Evolutionary conservation across 2,113 vertebrate species (phyloP).

Genomic region (Onychorhynchus coronatus): DNA sequence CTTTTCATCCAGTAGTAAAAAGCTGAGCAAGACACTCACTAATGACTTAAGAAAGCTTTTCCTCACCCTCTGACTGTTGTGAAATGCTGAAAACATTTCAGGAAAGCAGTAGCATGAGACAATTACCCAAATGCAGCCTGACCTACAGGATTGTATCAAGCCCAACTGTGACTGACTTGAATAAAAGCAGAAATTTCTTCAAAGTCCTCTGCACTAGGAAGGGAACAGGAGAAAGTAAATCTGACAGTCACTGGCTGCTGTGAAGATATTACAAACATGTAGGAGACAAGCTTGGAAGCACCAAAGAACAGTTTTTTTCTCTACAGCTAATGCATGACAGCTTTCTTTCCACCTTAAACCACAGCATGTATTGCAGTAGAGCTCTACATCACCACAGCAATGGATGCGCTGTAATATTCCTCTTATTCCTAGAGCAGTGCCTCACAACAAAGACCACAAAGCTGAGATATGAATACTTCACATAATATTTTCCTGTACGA

Average conservation of each 20-base stretch:
- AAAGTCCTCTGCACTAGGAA: neutral
- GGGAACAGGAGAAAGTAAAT: neutral
- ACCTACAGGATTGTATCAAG: neutral
- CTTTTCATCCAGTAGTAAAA: neutral
- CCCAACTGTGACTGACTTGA: neutral
- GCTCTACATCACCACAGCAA: neutral
- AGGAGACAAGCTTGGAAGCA: neutral
- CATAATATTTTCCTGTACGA: neutral
- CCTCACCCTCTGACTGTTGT: fast-evolving
- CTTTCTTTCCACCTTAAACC: neutral
- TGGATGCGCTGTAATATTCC: neutral
- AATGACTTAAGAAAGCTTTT: neutral
- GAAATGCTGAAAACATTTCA: neutral
- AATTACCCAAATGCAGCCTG: neutral
- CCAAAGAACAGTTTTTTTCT: neutral
- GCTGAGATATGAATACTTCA: neutral
- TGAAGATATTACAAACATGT: neutral
- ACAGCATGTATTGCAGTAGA: neutral
- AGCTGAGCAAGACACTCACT: neutral
- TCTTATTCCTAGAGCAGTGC: neutral
- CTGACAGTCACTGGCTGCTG: neutral
- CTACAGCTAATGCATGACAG: neutral
- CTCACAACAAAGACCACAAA: neutral
- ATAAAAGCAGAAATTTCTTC: neutral
- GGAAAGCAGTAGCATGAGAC: neutral